These are phyloP conservation scores for Listrodromus nycthemerus DNA, from an alignment of 2,888 invertebrate species.

Conservation along the genomic window DNA sequence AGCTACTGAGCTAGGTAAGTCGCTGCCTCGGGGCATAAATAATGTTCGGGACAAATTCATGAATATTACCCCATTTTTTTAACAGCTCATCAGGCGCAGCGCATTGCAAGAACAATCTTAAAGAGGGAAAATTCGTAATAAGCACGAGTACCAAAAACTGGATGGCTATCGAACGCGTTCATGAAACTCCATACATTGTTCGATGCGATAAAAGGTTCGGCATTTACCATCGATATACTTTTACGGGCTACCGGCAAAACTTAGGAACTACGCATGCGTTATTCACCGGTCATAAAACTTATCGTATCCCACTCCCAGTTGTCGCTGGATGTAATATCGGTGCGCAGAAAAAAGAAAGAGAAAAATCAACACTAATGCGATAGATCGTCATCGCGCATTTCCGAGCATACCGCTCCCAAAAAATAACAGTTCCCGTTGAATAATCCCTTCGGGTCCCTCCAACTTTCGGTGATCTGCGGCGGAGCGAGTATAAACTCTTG, in stretches of 20 bases:
- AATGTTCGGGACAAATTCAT: conserved; percentile 34
- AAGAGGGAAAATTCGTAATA: conserved; percentile 19
- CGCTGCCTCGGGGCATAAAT: not conserved
- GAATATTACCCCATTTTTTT: conserved; percentile 53
- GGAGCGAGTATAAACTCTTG: not conserved
- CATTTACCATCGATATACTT: conserved; percentile 11
- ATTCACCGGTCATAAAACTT: conserved; percentile 58
- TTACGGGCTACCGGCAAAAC: not conserved
- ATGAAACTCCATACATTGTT: conserved; percentile 9
- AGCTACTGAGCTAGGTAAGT: no score
- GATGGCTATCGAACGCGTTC: conserved; percentile 34
- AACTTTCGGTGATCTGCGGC: conserved; percentile 10
- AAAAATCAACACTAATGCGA: not conserved
- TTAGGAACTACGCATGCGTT: conserved; percentile 34
- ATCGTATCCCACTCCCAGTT: conserved; percentile 46
- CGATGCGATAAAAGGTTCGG: not conserved
- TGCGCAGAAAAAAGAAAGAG: not conserved
- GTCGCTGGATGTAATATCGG: conserved; percentile 33
- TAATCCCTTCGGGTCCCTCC: conserved; percentile 16
- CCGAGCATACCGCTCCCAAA: not conserved
- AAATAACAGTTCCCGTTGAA: not conserved
- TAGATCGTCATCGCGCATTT: conserved; percentile 14
- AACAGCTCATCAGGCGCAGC: conserved; percentile 21
- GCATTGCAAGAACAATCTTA: no score
- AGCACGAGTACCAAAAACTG: conserved; percentile 29